A percentile compares a stretch with the other conserved stretches of the same genome.
Evolutionary conservation across 1,140 invertebrate species (phyloP).

Genomic region (Bilobella aurantiaca): DNA sequence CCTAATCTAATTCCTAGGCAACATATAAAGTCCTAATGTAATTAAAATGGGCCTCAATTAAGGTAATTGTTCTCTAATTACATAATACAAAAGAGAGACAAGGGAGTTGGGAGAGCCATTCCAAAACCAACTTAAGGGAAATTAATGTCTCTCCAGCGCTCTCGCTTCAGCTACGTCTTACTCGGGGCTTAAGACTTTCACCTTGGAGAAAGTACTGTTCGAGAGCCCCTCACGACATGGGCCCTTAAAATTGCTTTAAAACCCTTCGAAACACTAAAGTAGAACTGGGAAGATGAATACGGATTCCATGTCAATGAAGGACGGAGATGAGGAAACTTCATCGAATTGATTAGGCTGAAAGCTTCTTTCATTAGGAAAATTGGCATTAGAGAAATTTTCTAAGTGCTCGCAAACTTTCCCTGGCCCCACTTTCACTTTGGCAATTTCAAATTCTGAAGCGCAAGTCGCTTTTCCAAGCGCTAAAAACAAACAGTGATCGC

Average conservation of each 20-base stretch:
- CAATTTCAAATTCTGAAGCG: neutral
- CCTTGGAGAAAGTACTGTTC: neutral
- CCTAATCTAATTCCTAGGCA: conserved; percentile 4
- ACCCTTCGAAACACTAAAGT: no score
- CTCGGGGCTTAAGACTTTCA: neutral
- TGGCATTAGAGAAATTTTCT: conserved; percentile 31
- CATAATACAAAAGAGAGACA: neutral
- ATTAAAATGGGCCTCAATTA: conserved; percentile 1
- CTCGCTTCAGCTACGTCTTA: neutral
- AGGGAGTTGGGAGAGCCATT: neutral
- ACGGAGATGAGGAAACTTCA: neutral
- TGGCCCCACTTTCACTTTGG: no score
- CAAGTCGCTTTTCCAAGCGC: neutral
- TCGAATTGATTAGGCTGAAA: conserved; percentile 32
- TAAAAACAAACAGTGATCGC: neutral
- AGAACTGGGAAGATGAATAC: no score
- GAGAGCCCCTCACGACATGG: neutral
- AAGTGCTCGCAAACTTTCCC: no score
- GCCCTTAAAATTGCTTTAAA: no score
- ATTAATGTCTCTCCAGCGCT: neutral
- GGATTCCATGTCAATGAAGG: neutral
- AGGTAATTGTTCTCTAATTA: conserved; percentile 9
- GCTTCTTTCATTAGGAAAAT: conserved; percentile 34
- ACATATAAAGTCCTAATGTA: neutral
- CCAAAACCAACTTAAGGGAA: neutral